These are phyloP conservation scores for Bryconaethiops microstoma DNA, from an alignment of 2,797 vertebrate genomes.

Conservation along the genomic window DNA sequence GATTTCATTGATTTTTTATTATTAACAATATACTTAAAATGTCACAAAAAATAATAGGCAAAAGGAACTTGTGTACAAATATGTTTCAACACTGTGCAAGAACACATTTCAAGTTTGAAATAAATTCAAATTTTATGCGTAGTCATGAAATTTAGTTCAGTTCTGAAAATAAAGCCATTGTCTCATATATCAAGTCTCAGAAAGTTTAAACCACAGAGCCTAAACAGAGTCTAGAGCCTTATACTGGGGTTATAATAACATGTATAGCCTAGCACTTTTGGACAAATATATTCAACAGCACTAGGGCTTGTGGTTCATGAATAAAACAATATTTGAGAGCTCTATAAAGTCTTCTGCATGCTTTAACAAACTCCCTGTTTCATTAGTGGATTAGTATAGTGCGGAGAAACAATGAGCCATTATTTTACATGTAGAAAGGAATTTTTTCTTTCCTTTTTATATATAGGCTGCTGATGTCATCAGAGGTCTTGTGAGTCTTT, in stretches of 20 bases:
- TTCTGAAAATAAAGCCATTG: not conserved
- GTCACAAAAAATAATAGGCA: too few species aligned
- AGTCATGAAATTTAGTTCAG: too few species aligned
- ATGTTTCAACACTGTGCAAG: not conserved
- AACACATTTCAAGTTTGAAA: not conserved
- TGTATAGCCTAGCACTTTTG: constrained; percentile 22
- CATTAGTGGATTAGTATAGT: constrained; percentile 47
- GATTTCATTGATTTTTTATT: too few species aligned
- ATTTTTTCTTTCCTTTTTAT: not conserved
- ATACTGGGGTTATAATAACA: not conserved
- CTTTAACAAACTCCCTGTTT: constrained; percentile 42
- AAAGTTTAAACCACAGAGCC: not conserved
- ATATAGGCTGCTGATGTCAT: too few species aligned
- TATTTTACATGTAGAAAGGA: constrained; percentile 27
- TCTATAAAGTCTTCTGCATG: constrained; percentile 46
- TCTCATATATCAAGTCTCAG: not conserved
- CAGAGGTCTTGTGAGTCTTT: too few species aligned
- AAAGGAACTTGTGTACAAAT: too few species aligned
- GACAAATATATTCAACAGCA: constrained; percentile 52
- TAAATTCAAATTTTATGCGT: not conserved
- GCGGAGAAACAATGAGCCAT: constrained; percentile 16
- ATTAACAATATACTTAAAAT: too few species aligned
- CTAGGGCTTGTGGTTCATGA: constrained; percentile 46
- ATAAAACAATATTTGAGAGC: constrained; percentile 51
- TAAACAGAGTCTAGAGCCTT: not conserved